Base-by-base conservation (phyloP, 2,113 vertebrate species). In the Laterallus jamaicensis region DNA sequence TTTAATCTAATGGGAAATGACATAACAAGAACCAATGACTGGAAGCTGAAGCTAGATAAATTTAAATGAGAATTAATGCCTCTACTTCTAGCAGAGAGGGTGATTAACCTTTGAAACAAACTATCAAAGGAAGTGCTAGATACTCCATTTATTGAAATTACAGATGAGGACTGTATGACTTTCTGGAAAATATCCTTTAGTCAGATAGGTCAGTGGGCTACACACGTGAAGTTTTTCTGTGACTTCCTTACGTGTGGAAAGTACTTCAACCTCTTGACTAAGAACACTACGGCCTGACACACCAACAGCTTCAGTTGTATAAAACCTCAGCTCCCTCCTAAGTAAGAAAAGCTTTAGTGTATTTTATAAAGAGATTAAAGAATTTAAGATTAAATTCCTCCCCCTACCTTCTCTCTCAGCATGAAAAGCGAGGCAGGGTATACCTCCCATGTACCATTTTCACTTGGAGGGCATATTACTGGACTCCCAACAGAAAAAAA, bases 41-140 rank as follows among this genome's bases (percentile, higher is more conserved):
- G 81, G 80, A 94, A 90, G 76, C 66, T 88, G 76, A 78, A 94
- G 88, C 60, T 78, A 88, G 90, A 75, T 88, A 96, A 78, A 95
- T 95, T 84, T 88, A 94, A 95, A 96, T 94, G 92, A 96, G 90
- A 96, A 96, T 92, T 95, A 96, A 98, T 96, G 94, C 60, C 86
- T 91, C 77, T 92, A 18, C 63, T 95, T 92, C 80, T 90, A 92
- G 96, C 85, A 90, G 75, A 90, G 81, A 83, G 64, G 71, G 81
- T 91, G 94, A 95, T 97, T 97, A 96, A 96, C 97, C 97, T 96
- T 96, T 96, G 92, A 95, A 96, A 94, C 63, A 88, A 92, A 70
- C 87, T 95, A 95, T 82, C n/a, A 90, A 81, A 91, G 78, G 85
- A 95, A 95, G 90, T 88, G 59, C 70, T 86, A 82, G 55, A 74